A percentile compares a stretch with the other conserved stretches of the same genome.
phyloP scores from a whole-genome alignment of 1,140 invertebrate genomes.

The Calosoma granatense region DNA sequence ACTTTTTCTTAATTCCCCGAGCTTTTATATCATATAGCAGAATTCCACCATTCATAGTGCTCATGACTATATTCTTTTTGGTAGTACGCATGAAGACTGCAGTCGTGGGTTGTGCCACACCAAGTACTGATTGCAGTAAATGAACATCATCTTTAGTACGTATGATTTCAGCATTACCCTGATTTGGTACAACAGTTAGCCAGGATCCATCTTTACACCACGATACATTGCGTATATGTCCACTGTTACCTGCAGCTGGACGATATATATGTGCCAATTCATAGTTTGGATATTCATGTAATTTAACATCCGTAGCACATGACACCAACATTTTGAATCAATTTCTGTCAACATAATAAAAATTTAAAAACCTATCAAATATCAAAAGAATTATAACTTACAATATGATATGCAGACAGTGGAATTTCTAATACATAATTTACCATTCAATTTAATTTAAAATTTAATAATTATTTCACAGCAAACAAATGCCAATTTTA shows the following conservation, averaged over 20 bases:
- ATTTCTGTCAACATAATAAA: not conserved
- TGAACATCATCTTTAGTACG: constrained; percentile 25
- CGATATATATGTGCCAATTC: constrained; percentile 11
- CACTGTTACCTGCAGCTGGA: not conserved
- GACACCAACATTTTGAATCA: not conserved
- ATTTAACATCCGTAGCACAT: not conserved
- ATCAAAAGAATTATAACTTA: not conserved
- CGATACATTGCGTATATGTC: constrained; percentile 17
- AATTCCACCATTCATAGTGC: constrained; percentile 26
- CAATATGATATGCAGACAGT: not conserved
- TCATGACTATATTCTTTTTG: constrained; percentile 29
- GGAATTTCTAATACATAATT: not conserved
- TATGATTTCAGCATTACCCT: constrained; percentile 27
- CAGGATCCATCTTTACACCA: constrained; percentile 31
- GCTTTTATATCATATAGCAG: constrained; percentile 31
- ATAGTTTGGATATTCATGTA: constrained; percentile 7
- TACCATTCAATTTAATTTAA: not conserved
- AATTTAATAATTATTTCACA: not conserved
- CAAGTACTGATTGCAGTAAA: constrained; percentile 25
- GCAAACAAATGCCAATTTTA: constrained; percentile 14
- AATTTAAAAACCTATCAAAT: not conserved
- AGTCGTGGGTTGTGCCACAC: constrained; percentile 26
- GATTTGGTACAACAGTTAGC: constrained; percentile 27
- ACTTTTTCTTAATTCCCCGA: constrained; percentile 23
- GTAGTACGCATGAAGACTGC: constrained; percentile 29